These are phyloP conservation scores for Odontesthes bonariensis DNA, from an alignment of 2,113 vertebrate genomes.

Conservation along the genomic window DNA sequence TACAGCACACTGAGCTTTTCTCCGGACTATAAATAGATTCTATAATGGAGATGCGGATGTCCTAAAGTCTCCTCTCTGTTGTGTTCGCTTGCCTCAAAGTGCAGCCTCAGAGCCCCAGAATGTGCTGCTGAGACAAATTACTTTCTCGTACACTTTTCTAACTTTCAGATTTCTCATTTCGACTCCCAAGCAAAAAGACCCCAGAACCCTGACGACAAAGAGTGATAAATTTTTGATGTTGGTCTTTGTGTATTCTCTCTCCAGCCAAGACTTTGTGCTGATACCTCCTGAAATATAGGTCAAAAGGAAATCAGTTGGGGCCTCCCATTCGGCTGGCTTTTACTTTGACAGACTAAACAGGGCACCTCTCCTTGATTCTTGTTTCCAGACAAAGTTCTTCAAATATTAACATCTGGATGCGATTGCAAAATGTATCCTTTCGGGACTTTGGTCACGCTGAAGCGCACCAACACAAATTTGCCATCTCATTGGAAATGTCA, in stretches of 20 bases:
- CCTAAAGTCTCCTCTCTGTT: conserved; percentile 45
- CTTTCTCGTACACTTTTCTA: conserved; percentile 33
- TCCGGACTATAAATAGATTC: conserved; percentile 74
- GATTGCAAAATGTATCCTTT: conserved; percentile 27
- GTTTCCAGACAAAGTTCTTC: conserved; percentile 61
- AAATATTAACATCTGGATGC: conserved; percentile 67
- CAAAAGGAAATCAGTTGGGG: conserved; percentile 55
- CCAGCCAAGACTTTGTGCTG: conserved; percentile 25
- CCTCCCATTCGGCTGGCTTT: conserved; percentile 28
- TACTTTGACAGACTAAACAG: conserved; percentile 51
- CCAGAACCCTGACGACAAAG: conserved; percentile 33
- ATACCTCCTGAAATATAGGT: conserved; percentile 62
- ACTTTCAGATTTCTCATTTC: conserved; percentile 24
- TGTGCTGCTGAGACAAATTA: conserved; percentile 37
- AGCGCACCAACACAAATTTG: background rate
- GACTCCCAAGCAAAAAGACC: conserved; percentile 39
- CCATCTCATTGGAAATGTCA: conserved; percentile 10
- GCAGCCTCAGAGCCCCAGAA: conserved; percentile 43
- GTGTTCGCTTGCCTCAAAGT: conserved; percentile 37
- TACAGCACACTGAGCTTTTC: conserved; percentile 50
- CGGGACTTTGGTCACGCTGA: conserved; percentile 7
- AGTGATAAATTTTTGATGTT: conserved; percentile 72
- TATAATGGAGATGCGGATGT: conserved; percentile 46
- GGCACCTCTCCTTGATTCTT: conserved; percentile 35
- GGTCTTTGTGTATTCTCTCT: conserved; percentile 56